These are phyloP conservation scores for Hyperoplus immaculatus DNA, from an alignment of 2,797 vertebrate species.

Conservation along the genomic window DNA sequence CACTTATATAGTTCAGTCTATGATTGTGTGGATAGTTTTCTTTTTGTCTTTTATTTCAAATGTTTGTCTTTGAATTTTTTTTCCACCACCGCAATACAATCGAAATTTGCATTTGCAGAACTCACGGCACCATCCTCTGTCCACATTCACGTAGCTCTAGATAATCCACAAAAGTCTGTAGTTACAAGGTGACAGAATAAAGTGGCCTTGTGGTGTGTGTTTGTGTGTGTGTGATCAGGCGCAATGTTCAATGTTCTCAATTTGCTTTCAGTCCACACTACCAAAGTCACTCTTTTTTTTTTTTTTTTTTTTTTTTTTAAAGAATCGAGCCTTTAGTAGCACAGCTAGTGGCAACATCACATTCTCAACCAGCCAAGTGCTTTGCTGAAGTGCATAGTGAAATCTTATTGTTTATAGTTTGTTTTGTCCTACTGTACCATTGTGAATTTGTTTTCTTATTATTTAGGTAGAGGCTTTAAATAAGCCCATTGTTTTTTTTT, in stretches of 20 bases:
- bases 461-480: too few relatives aligned
- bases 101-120: not conserved
- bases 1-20: too few relatives aligned
- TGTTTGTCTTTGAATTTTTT: not conserved
- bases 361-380: not conserved
- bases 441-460: too few relatives aligned
- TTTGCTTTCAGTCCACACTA: not conserved
- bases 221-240: not conserved
- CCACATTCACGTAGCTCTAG: not conserved
- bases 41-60: not conserved
- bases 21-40: not conserved
- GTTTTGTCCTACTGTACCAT: too few relatives aligned
- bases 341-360: not conserved
- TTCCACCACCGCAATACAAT: not conserved
- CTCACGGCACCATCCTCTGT: not conserved
- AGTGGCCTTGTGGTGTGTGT: not conserved
- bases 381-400: not conserved
- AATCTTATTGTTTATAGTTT: too few relatives aligned
- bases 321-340: too few relatives aligned
- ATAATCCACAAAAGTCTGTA: not conserved
- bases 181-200: too few relatives aligned
- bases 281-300: not conserved
- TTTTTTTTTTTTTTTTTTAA: not conserved
- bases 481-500: too few relatives aligned
- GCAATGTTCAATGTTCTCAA: not conserved